Percentiles rank a stretch among this genome's conserved stretches.
These are phyloP conservation scores for Phaonia tiefii DNA, from an alignment of 2,888 invertebrate genomes.

Conservation along the genomic window DNA sequence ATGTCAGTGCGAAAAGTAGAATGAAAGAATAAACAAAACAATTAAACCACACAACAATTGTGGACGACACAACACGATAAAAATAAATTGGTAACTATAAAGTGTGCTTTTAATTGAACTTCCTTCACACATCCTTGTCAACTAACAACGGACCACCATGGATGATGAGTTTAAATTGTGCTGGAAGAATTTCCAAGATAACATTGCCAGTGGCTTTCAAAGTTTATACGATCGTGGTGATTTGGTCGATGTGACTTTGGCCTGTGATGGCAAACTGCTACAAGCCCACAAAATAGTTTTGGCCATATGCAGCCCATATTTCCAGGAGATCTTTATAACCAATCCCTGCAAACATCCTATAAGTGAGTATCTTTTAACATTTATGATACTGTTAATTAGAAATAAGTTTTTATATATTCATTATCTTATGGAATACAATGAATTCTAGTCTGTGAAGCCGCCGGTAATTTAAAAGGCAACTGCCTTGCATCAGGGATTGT, in stretches of 20 bases:
- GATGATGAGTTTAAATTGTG: constrained; percentile 81
- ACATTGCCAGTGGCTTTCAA: constrained; percentile 80
- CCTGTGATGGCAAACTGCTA: constrained; percentile 81
- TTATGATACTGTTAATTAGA: too few relatives aligned
- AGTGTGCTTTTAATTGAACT: background rate
- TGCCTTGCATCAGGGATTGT: too few relatives aligned
- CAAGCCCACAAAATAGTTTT: constrained; percentile 82
- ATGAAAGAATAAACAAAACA: constrained; percentile 61
- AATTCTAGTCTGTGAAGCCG: too few relatives aligned
- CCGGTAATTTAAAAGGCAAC: too few relatives aligned
- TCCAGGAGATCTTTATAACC: constrained; percentile 81
- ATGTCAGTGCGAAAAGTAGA: constrained; percentile 53
- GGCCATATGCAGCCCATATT: constrained; percentile 82
- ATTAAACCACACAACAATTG: constrained; percentile 26
- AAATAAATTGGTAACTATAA: background rate
- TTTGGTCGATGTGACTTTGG: constrained; percentile 82
- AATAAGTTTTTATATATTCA: too few relatives aligned
- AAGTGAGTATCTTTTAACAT: constrained; percentile 81
- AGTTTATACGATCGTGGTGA: constrained; percentile 81
- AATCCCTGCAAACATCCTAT: constrained; percentile 81
- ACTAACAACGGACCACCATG: constrained; percentile 69
- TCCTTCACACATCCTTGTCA: background rate
- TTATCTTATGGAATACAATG: too few relatives aligned
- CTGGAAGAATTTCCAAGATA: constrained; percentile 81
- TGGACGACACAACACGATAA: background rate